Conservation (phyloP, 92 coral and sea anemone genomes). For the Meandrina meandrites region DNA sequence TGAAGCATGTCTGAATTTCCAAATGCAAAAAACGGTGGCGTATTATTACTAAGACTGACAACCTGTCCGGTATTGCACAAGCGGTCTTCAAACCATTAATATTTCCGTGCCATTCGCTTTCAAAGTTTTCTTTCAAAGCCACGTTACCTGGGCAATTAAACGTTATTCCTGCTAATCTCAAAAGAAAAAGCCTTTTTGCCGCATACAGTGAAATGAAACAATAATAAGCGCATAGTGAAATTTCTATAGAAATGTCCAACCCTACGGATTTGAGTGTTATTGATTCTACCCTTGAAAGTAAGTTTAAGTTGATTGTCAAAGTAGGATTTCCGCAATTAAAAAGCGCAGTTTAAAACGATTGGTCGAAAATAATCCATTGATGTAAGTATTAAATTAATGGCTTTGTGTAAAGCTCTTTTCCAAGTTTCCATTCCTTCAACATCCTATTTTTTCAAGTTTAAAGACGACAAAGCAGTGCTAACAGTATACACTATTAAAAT, state of each 20-base stretch:
- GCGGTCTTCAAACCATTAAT: constrained; percentile 3
- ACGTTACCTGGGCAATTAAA: constrained; percentile 20
- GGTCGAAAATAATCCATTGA: neutral
- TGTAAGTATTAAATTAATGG: neutral
- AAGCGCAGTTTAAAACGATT: neutral
- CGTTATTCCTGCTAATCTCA: constrained; percentile 15
- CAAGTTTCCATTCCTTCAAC: neutral
- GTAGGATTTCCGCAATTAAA: constrained; percentile 3
- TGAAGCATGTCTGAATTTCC: neutral
- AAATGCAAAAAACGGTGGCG: constrained; percentile 4
- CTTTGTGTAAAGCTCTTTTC: neutral
- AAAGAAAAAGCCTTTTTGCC: neutral
- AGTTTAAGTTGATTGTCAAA: neutral
- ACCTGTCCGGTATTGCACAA: constrained; percentile 8
- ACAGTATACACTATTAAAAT: neutral
- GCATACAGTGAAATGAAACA: constrained; percentile 5
- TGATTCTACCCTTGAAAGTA: neutral
- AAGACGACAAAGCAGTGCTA: neutral
- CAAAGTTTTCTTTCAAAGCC: neutral
- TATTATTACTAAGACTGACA: neutral
- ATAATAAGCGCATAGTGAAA: neutral
- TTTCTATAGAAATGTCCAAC: neutral
- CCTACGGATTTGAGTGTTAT: neutral
- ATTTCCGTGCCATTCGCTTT: neutral
- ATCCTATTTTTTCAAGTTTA: neutral